Evolutionary conservation across 2,797 vertebrate genomes (phyloP).

Genomic region (Sternarchorhynchus goeldii): DNA sequence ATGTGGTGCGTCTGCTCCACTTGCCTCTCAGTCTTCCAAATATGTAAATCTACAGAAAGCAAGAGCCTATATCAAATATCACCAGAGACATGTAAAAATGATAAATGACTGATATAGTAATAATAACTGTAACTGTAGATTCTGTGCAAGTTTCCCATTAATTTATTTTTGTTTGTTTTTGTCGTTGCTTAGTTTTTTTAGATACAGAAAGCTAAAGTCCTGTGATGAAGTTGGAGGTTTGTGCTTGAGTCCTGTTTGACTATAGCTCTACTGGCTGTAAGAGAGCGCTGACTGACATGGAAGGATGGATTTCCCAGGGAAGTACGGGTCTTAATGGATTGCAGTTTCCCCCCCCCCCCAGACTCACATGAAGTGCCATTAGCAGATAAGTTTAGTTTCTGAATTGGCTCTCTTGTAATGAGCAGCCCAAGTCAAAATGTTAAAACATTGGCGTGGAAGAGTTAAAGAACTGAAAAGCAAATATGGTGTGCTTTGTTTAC

Average conservation of each 20-base stretch:
- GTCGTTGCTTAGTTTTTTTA: too few relatives aligned
- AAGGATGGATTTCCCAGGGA: not conserved
- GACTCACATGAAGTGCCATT: not conserved
- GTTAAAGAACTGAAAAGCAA: too few relatives aligned
- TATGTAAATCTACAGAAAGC: not conserved
- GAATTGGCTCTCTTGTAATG: not conserved
- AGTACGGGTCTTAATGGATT: slow-evolving; percentile 11
- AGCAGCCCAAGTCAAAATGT: too few relatives aligned
- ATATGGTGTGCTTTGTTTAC: too few relatives aligned
- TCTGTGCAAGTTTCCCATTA: not conserved
- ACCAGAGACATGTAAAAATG: not conserved
- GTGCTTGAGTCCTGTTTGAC: not conserved
- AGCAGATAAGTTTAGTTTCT: not conserved
- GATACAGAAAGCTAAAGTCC: too few relatives aligned
- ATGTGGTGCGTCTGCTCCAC: too few relatives aligned
- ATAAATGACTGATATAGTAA: not conserved
- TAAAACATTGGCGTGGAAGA: too few relatives aligned
- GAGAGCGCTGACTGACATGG: not conserved
- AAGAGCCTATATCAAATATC: not conserved
- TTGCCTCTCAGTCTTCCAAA: too few relatives aligned
- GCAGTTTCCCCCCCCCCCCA: not conserved
- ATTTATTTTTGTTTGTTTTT: not conserved
- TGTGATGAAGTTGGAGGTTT: not conserved
- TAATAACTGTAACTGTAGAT: not conserved
- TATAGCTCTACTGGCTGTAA: not conserved